Evolutionary conservation across 2,113 vertebrate species (phyloP).

Genomic region (Phylloscopus trochilus): DNA sequence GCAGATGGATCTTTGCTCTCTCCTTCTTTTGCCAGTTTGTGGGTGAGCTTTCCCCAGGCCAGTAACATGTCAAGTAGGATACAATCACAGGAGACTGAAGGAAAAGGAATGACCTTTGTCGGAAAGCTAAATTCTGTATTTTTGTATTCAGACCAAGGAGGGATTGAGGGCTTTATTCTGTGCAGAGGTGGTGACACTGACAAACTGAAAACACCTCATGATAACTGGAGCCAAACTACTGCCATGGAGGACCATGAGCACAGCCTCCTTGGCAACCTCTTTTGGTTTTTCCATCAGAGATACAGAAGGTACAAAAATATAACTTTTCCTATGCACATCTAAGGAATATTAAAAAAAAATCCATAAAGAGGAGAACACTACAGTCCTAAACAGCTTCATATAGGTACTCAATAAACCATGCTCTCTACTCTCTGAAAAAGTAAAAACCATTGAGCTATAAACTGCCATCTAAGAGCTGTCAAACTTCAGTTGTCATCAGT

Average conservation of each 20-base stretch:
- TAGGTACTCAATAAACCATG: not conserved
- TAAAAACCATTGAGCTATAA: not conserved
- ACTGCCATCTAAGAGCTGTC: not conserved
- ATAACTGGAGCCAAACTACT: not conserved
- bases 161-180: not conserved
- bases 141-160: not conserved
- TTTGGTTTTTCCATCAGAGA: not conserved
- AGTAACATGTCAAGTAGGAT: not conserved
- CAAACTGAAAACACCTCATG: not conserved
- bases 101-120: not conserved
- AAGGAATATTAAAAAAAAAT: not conserved
- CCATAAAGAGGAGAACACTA: not conserved
- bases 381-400: not conserved
- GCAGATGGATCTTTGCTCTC: not conserved
- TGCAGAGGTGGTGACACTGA: not conserved
- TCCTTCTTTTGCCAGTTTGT: not conserved
- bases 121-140: not conserved
- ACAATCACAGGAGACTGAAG: not conserved
- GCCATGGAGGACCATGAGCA: not conserved
- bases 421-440: not conserved
- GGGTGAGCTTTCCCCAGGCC: not conserved
- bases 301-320: not conserved
- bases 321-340: not conserved
- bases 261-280: accelerated
- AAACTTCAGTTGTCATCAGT: not conserved